Base-by-base conservation (phyloP, 2,113 vertebrate species). In the Agapornis roseicollis region DNA sequence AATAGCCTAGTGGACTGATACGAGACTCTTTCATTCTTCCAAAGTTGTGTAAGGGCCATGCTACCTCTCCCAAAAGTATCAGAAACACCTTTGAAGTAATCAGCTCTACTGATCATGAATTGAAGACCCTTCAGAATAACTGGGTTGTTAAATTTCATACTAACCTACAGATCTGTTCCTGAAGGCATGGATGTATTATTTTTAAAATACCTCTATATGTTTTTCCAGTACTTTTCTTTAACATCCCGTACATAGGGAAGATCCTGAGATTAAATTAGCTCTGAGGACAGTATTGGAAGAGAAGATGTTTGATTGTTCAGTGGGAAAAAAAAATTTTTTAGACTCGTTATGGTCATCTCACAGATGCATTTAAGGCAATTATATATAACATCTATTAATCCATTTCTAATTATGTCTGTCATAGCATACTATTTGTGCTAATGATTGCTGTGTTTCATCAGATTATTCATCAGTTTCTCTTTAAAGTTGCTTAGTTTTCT, bases 31-130 rank as follows among this genome's bases (percentile, higher is more conserved):
- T 74, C 27, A 17, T 3, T 69, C 17, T 27, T 78, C 56, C 47
- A 42, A n/a, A 14, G 16, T 7, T 33, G 6, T 3, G 0, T 15
- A 41, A 53, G 2, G 12, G 24, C 17, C 11, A 35, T 31, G 7
- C 10, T 17, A 12, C 2, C 80, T 69, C 63, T 41, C 42, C 37
- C 25, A 56, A 39, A 33, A 71, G 7, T 55, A 52, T 35, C 11
- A 79, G 39, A 77, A 93, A 68, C 33, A 71, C 31, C 13, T 84
- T 49, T 80, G 39, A 76, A 64, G 4, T 76, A 25, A 42, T 55
- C 42, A 23, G 7, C 4, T 61, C 19, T 80, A 19, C 33, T 52
- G 25, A 42, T 61, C 4, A 12, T 11, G 16, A 35, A 42, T 47
- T 61, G 49, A 73, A 22, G 14, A 9, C 27, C 37, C 22, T 87